Evolutionary conservation across 1,140 invertebrate species (phyloP).

Genomic region (Heterodera carotae): DNA sequence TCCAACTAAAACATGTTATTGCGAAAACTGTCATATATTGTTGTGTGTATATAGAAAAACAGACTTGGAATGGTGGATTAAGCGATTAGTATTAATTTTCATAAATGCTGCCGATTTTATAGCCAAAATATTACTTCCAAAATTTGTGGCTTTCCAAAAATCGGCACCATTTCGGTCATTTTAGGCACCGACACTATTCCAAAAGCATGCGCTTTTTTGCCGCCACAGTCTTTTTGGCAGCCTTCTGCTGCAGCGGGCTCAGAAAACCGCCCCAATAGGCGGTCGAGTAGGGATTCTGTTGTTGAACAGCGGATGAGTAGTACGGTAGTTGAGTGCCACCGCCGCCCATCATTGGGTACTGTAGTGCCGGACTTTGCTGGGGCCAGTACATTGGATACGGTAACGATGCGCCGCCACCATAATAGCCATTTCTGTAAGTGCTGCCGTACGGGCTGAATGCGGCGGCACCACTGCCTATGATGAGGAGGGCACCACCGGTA

Average conservation of each 20-base stretch:
- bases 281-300: background rate
- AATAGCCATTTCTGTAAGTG: background rate
- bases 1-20: too few species aligned
- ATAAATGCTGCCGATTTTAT: too few species aligned
- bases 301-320: too few species aligned
- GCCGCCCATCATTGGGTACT: slow-evolving; percentile 9
- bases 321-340: background rate
- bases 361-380: background rate
- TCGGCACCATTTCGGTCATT: too few species aligned
- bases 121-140: too few species aligned
- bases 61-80: too few species aligned
- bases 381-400: background rate
- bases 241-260: background rate
- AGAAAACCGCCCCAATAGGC: slow-evolving; percentile 3
- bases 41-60: too few species aligned
- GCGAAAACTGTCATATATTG: too few species aligned
- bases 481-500: too few species aligned
- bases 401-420: background rate
- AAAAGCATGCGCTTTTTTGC: background rate
- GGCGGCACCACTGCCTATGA: background rate
- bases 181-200: slow-evolving; percentile 3
- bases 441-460: background rate
- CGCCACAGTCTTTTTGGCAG: too few species aligned
- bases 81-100: too few species aligned
- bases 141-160: too few species aligned